Evolutionary conservation across 1,140 invertebrate species (phyloP), one percentile per base, ranked within the genome.

Genomic region (Cydia amplana): DNA sequence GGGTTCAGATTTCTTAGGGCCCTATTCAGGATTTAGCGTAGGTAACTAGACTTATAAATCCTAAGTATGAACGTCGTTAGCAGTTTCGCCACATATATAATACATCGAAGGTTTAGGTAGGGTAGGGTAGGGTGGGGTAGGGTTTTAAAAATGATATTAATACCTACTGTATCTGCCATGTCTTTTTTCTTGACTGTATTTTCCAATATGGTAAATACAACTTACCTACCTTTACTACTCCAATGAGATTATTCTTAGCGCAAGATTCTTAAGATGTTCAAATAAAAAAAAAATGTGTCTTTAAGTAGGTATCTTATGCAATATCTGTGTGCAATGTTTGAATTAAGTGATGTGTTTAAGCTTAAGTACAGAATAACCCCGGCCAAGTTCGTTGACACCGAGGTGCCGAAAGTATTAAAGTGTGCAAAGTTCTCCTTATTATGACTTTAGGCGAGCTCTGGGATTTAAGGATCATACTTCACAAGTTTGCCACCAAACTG

Each of bases 1-100:
- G n/a, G 60, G 79, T 70, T 82, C 85, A 84, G 1, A 43, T 70
- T 70, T 70, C 65, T 70, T 70, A 36, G 65, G 16, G n/a, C 18
- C 18, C 32, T 70, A 40, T 70, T 40, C 28, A 40, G 23, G 28
- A n/a, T 51, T 51, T 16, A 18, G 10, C 16, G n/a, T 60, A 60
- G 7, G 1, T 60, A 23, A 9, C n/a, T 60, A 60, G n/a, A 60
- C 18, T 60, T 7, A 6, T 9, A 18, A 16, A 60, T 60, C 28
- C 28, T 32, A 4, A 32, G 28, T 32, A 32, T 32, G 28, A 4
- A 32, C 28, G 28, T 4, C 28, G 2, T 9, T 0, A 60, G 18
- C 6, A 23, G 4, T 23, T 60, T 60, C 7, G 9, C 55, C 18
- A 55, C 5, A 51, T 46, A 16, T 49, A n/a, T n/a, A n/a, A n/a